phyloP scores from a whole-genome alignment of 2,797 vertebrate genomes.

The Mionectes olivaceus region DNA sequence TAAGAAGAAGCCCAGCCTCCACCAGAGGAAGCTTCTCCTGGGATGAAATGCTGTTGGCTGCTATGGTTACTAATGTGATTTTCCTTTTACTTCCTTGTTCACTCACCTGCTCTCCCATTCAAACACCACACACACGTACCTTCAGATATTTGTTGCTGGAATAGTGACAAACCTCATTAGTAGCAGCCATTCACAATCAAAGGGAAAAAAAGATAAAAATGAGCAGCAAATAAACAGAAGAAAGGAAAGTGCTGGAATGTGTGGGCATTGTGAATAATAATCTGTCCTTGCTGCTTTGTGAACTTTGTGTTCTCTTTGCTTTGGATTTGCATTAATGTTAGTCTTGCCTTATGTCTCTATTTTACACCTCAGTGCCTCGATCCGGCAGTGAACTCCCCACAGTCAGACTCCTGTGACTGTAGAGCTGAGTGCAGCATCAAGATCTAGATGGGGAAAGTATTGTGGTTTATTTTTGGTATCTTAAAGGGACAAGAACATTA shows the following conservation, averaged over 20 bases:
- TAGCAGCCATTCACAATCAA: background rate
- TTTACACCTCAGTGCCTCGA: conserved; percentile 45
- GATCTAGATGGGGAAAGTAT: background rate
- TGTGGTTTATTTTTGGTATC: conserved; percentile 49
- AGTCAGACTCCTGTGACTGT: conserved; percentile 31
- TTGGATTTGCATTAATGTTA: conserved; percentile 47
- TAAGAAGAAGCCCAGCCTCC: background rate
- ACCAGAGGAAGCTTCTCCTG: background rate
- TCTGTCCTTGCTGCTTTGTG: conserved; percentile 5
- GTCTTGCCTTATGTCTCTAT: conserved; percentile 44
- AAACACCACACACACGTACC: background rate
- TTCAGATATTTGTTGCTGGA: background rate
- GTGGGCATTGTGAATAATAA: background rate
- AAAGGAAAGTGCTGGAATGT: background rate
- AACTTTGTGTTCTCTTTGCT: conserved; percentile 36
- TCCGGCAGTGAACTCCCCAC: background rate
- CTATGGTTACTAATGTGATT: conserved; percentile 58
- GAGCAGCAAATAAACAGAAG: background rate
- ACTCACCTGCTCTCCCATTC: conserved; percentile 52
- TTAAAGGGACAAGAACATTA: conserved; percentile 28
- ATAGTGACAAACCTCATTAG: conserved; percentile 19
- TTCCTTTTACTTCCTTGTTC: background rate
- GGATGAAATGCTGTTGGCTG: conserved; percentile 28
- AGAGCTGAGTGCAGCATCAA: background rate
- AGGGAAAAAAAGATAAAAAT: background rate